Base-by-base conservation (phyloP, 2,797 vertebrate genomes). In the Peromyscus attwateri region DNA sequence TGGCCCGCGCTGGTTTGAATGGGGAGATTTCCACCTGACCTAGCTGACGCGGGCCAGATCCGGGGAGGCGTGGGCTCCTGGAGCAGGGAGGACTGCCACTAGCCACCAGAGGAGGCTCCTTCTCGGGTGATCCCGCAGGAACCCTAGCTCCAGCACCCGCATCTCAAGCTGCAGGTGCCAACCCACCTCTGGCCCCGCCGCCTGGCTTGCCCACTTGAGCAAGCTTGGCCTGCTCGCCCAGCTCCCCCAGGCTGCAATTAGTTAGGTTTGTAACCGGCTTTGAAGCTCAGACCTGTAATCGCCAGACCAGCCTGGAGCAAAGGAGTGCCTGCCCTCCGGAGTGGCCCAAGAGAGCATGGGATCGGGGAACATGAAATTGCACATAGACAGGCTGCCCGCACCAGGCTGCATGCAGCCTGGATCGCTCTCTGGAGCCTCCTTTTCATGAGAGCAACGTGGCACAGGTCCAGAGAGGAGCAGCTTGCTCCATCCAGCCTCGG, bases 1-100 rank as follows among this genome's bases (percentile, higher is more conserved):
- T 97, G 98, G 98, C 95, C 97, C 96, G 83, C 91, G 13, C 31
- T 1, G 57, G 49, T 95, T 97, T 87, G 98, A 98, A 98, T 93
- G 9, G 73, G 11, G 27, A 92, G 52, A 68, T 76, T 92, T 60
- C 75, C 98, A 98, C 98, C 98, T 97, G 98, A 0, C 89, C 0
- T 40, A 77, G 84, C 94, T 16, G 93, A 82, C 82, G 43, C 94
- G 0, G 71, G 87, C 79, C 49, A 0, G 17, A 7, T 70, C 71
- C 29, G 64, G 81, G 94, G 75, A 80, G 81, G 82, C 66, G 60
- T 60, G 43, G 37, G 70, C 27, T 49, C 37, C 31, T 6, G 0
- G 66, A n/a, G 19, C 71, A 0, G 10, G 2, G 1, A n/a, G 29
- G 37, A 43, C 81, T 7, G 57, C 71, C 68, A 81, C 71, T 66